Conservation (phyloP, 2,888 invertebrate genomes). For the Norana najaformis region DNA sequence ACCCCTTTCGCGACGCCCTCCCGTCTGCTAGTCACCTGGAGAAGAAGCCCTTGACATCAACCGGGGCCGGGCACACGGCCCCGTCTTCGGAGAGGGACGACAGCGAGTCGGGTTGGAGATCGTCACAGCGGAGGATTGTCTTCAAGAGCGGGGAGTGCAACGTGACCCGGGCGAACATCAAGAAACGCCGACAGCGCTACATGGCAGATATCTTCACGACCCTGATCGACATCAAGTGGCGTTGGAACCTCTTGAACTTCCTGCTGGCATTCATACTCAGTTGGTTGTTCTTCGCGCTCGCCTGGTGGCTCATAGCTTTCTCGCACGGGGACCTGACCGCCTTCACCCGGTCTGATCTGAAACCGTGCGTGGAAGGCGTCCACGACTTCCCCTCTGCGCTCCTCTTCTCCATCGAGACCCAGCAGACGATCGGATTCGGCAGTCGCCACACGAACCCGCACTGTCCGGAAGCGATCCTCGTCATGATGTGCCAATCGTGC, state of each 20-base stretch:
- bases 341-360: conserved; percentile 67
- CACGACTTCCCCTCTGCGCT: conserved; percentile 42
- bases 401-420: conserved; percentile 47
- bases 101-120: not conserved
- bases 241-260: conserved; percentile 64
- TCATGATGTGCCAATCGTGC: conserved; percentile 87
- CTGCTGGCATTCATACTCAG: conserved; percentile 72
- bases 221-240: conserved; percentile 66
- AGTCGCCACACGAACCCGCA: conserved; percentile 40
- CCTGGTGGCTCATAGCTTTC: conserved; percentile 93
- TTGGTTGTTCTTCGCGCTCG: conserved; percentile 87
- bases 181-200: conserved; percentile 87
- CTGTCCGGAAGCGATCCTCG: conserved; percentile 72
- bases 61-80: not conserved
- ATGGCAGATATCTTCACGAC: conserved; percentile 72
- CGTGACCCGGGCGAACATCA: conserved; percentile 90
- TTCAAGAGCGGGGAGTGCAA: conserved; percentile 98
- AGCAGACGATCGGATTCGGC: conserved; percentile 48
- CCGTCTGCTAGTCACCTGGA: not conserved
- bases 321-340: conserved; percentile 84
- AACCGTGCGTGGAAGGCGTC: conserved; percentile 64
- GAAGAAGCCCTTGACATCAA: not conserved
- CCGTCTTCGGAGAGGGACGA: not conserved
- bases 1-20: conserved; percentile 21
- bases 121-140: conserved; percentile 72